These are phyloP conservation scores for Gortyna flavago DNA, from an alignment of 2,888 invertebrate genomes.

Conservation along the genomic window DNA sequence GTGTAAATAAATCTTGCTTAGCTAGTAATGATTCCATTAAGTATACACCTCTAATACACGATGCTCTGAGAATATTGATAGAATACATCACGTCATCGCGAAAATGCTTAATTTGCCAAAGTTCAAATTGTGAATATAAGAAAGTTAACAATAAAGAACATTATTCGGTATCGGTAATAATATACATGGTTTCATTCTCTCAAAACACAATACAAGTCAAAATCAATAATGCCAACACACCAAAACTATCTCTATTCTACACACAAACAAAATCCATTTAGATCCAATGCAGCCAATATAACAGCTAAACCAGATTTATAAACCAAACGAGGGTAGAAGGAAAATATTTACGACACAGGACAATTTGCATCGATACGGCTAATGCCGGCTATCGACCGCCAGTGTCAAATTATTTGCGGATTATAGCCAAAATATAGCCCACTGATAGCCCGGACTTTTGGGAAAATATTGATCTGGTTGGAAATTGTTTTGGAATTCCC, in stretches of 20 bases:
- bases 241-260: constrained; percentile 25
- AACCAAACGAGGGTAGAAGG: constrained; percentile 45
- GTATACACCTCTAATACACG: not conserved
- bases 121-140: not conserved
- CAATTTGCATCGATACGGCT: constrained; percentile 62
- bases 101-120: not conserved
- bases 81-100: not conserved
- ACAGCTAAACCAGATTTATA: constrained; percentile 62
- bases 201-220: not conserved
- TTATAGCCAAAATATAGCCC: constrained; percentile 55
- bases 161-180: not conserved
- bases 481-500: constrained; percentile 1
- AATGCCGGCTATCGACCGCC: constrained; percentile 55
- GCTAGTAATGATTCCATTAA: not conserved
- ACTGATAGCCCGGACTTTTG: constrained; percentile 38
- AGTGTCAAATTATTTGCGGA: constrained; percentile 63
- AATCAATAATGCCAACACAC: constrained; percentile 28
- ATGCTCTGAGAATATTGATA: not conserved
- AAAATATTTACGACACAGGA: constrained; percentile 62
- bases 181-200: not conserved
- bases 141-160: not conserved
- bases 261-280: constrained; percentile 45
- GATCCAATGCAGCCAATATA: constrained; percentile 51
- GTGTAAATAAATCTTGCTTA: not conserved
- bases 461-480: constrained; percentile 31